Base-by-base conservation (phyloP, 2,797 vertebrate species). In the Hylomyscus alleni region DNA sequence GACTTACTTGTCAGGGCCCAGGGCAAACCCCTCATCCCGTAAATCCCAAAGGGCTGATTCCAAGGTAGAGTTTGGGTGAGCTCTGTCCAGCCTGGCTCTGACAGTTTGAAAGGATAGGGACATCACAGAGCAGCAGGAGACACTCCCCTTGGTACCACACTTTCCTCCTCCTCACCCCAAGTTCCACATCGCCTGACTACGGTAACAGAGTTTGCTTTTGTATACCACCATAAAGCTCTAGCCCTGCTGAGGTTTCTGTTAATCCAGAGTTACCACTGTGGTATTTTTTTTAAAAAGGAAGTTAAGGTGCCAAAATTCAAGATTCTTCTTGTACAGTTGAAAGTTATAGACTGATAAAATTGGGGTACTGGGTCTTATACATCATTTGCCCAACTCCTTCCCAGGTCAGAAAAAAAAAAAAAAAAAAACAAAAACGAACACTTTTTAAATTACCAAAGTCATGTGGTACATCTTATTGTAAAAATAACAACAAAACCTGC, bases 351-450 rank as follows among this genome's bases (percentile, higher is more conserved):
- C 29, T 54, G 62, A 47, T 80, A 89, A 62, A 93, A 77, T 19
- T 73, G 44, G 3, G 14, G 95, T 44, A 52, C 24, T 73, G 14
- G n/a, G 17, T 95, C 62, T 93, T 92, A 75, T 34, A 84, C 24
- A 77, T 62, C 22, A 69, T 90, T 93, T 91, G 8, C 22, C 58
- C 47, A 92, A n/a, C 10, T 5, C 3, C 14, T 54, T 94, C 67
- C 37, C 60, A 90, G 85, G 12, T 92, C 26, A 90, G 37, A 92
- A 88, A 94, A 60, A 88, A 88, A 82, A 44, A 75, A 95, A n/a
- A n/a, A n/a, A n/a, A n/a, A n/a, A n/a, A n/a, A n/a, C n/a, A n/a
- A n/a, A n/a, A n/a, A n/a, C n/a, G n/a, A 92, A 75, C 1, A 81
- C 17, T 88, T 95, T 75, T n/a, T 82, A 91, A 95, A 85, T 86